Evolutionary conservation across 2,797 vertebrate species (phyloP).

Genomic region (Schizothorax lantsangensis): DNA sequence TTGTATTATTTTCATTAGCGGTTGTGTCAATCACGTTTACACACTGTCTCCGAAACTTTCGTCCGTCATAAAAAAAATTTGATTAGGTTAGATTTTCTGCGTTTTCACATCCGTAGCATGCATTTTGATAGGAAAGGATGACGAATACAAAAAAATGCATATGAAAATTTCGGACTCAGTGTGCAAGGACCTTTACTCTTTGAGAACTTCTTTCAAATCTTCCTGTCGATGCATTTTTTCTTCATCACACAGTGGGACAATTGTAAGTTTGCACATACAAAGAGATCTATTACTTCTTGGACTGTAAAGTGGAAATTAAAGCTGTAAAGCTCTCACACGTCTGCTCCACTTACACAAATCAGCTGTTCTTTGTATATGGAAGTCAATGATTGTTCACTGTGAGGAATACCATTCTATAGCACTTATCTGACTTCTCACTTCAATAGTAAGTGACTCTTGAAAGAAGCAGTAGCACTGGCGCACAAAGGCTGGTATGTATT

Average conservation of each 20-base stretch:
- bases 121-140: too few relatives aligned
- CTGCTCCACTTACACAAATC: neutral
- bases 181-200: neutral
- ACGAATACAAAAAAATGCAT: too few relatives aligned
- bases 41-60: too few relatives aligned
- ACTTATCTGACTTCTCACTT: slow-evolving; percentile 9
- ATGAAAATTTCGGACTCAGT: too few relatives aligned
- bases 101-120: too few relatives aligned
- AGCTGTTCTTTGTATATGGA: neutral
- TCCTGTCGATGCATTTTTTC: neutral
- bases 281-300: neutral
- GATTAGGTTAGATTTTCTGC: too few relatives aligned
- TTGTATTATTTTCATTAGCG: neutral
- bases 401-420: neutral
- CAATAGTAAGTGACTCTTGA: slow-evolving; percentile 26
- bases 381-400: neutral
- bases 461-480: neutral
- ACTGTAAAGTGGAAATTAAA: neutral
- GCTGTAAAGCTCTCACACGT: neutral
- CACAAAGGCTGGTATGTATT: slow-evolving; percentile 29
- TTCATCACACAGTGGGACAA: neutral
- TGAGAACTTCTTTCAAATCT: neutral
- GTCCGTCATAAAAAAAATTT: too few relatives aligned
- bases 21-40: too few relatives aligned
- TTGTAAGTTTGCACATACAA: neutral